phyloP scores from a whole-genome alignment of 2,113 vertebrate species.

The Crocuta crocuta region DNA sequence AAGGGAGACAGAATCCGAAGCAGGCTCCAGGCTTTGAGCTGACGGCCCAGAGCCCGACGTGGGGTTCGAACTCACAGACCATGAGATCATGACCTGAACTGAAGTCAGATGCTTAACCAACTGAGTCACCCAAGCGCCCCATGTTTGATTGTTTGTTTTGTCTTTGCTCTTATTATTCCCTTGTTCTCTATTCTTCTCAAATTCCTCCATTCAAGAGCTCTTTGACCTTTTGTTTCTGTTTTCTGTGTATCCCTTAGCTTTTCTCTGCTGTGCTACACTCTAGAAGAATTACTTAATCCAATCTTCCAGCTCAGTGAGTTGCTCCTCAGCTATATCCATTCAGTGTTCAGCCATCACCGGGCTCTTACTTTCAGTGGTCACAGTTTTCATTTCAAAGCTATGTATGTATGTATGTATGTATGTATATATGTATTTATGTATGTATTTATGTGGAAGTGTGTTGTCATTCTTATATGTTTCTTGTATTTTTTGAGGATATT shows the following conservation, averaged over 20 bases:
- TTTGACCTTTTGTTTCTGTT: neutral
- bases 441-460: neutral
- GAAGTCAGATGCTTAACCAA: too few relatives aligned
- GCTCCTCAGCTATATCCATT: neutral
- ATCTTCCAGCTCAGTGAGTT: neutral
- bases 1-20: too few relatives aligned
- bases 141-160: neutral
- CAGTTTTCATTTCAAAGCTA: conserved; percentile 15
- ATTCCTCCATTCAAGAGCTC: neutral
- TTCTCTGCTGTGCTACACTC: neutral
- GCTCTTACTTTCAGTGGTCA: conserved; percentile 43
- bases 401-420: neutral
- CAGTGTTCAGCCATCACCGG: neutral
- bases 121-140: too few relatives aligned
- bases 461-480: neutral
- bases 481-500: conserved; percentile 13
- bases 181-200: neutral
- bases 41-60: too few relatives aligned
- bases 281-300: neutral
- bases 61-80: too few relatives aligned
- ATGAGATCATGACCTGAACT: too few relatives aligned
- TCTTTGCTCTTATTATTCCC: neutral
- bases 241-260: neutral
- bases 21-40: too few relatives aligned
- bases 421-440: too few relatives aligned